These are phyloP conservation scores for Chalcosyrphus nemorum DNA, from an alignment of 2,888 invertebrate species.

Conservation along the genomic window DNA sequence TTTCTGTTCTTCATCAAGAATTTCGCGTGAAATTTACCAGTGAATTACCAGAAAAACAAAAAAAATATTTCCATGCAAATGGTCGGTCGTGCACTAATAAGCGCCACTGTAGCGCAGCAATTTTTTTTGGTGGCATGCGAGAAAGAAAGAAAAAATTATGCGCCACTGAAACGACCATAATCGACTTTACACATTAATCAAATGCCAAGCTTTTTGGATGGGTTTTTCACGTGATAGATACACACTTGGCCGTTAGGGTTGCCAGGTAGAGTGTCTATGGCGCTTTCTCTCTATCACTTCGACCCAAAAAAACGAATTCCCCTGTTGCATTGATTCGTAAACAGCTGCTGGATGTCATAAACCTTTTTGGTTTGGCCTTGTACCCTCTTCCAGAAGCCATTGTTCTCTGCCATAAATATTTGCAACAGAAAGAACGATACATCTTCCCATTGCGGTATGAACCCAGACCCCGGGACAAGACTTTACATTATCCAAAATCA, in stretches of 20 bases:
- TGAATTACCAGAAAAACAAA: constrained; percentile 22
- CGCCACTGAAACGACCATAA: constrained; percentile 6
- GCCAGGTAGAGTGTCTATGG: background rate
- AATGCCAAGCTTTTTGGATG: background rate
- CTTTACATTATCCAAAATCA: constrained; percentile 63
- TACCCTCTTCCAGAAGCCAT: constrained; percentile 16
- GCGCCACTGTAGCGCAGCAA: background rate
- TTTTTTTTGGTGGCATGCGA: constrained; percentile 19
- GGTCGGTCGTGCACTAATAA: constrained; percentile 50
- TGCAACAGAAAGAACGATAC: constrained; percentile 18
- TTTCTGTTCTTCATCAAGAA: background rate
- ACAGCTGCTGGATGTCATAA: constrained; percentile 29
- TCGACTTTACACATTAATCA: constrained; percentile 32
- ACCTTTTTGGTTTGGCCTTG: constrained; percentile 62
- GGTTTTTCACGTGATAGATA: background rate
- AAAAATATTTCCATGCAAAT: constrained; percentile 34
- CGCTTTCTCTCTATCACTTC: background rate
- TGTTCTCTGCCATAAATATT: constrained; percentile 49
- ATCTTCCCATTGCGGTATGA: constrained; percentile 41
- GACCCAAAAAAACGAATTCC: background rate
- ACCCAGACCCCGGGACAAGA: background rate
- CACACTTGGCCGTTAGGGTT: too few relatives aligned
- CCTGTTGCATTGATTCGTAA: constrained; percentile 45
- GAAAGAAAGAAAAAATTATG: background rate
- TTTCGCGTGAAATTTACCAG: constrained; percentile 61